Evolutionary conservation across 2,888 invertebrate genomes (phyloP), one percentile per base, ranked within the genome.

Genomic region (Drosophila paranaensis): DNA sequence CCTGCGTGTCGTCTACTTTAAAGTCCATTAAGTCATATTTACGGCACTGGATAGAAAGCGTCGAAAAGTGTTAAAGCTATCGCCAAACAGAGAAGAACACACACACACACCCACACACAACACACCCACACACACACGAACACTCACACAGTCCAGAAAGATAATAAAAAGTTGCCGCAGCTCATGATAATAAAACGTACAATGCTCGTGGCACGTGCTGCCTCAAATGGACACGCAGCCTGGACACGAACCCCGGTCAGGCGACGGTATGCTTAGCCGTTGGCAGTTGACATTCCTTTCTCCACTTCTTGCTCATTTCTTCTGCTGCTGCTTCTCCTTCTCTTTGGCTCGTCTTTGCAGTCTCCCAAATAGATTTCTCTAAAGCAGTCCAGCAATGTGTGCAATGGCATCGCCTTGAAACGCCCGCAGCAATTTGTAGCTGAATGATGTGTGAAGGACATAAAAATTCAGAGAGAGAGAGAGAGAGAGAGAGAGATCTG

Each of bases 401-500:
- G 72, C 60, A 60, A 53, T 56, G 56, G 33, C 56, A 35, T 54
- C 74, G 74, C 53, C 71, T 42, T 89, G 89, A 70, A 81, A 81
- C 67, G 87, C 84, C 90, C 71, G 83, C 86, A 88, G 88, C 90
- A 84, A 89, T 84, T 84, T 89, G 90, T 89, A 74, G 86, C 90
- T 84, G 84, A 84, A 89, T 84, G 90, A 84, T 89, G 84, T 89
- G 84, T 88, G 90, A 84, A 89, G 89, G 82, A 79, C 86, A 85
- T 89, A 82, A 89, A 84, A 89, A 82, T 82, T 74, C 79, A n/a
- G n/a, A n/a, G n/a, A n/a, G n/a, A n/a, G 72, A 54, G 48, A 62
- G 79, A 60, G 42, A 6, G 16, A 43, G 8, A 50, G 2, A 6
- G 20, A 20, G 20, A 11, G 46, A 16, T 25, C n/a, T 11, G 35